Base-by-base conservation (phyloP, 2,888 invertebrate genomes). In the Metacarcinus magister region DNA sequence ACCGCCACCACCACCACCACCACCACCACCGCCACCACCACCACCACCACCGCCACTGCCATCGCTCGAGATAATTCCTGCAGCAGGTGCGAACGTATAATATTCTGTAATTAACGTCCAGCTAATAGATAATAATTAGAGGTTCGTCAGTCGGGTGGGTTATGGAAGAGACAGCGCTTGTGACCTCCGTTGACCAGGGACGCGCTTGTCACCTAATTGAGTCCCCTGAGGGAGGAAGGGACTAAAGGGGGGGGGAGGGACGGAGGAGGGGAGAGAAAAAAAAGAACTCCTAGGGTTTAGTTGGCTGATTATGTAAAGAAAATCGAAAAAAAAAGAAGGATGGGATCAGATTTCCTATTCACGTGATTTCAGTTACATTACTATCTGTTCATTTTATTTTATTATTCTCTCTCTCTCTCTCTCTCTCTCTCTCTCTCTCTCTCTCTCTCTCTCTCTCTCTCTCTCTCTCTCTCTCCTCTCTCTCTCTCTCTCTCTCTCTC, bases 51-150 rank as follows among this genome's bases (percentile, higher is more conserved):
- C n/a, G 5, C 54, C 54, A 23, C 89, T 4, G 16, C 54, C 54
- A 39, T 43, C 54, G 87, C 32, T 87, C 82, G 94, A 39, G 48
- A 87, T 94, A 87, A 94, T 94, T 82, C 46, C 48, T 46, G 94
- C 94, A 94, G 89, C 94, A 90, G 94, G 94, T 94, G 94, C 94
- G 94, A 94, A 94, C 94, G 54, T 94, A 48, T 89, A 90, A 94
- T 94, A 94, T 94, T 89, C 54, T 94, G 39, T 94, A 54, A 94
- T 94, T 89, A 94, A 89, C n/a, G 94, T 94, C 94, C 54, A 39
- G 54, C 54, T 94, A 94, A 94, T 94, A 89, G 94, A 94, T 54
- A 39, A 23, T 94, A 94, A 94, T 94, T 90, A 94, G 23, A 94
- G 89, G 43, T 39, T 54, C 54, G 94, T 94, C 89, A 54, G 75